Base-by-base conservation (phyloP, 2,113 vertebrate genomes). In the Syngnathus typhle region DNA sequence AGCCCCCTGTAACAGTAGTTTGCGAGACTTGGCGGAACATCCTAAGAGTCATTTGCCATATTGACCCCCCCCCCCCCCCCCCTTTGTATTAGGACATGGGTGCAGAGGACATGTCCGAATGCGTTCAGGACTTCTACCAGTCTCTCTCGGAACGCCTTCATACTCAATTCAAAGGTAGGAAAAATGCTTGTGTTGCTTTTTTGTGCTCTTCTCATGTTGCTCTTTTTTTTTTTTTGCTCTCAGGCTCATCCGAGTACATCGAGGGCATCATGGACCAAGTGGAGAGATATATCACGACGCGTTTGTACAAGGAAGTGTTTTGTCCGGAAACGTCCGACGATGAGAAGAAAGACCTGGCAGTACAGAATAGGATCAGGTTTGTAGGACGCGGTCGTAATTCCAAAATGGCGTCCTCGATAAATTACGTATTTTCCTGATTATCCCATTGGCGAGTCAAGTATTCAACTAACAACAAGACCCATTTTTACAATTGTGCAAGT, bases 271-370 rank as follows among this genome's bases (percentile, higher is more conserved):
- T 96, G 95, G 96, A 98, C 80, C 93, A 97, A 82, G 93, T 98
- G 5, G 97, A 99, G 83, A 95, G 93, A 75, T 97, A 95, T 75
- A 91, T 98, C 69, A 98, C 95, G 94, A 97, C 92, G 37, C 94
- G 94, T 32, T 92, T 98, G 27, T 98, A 98, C 51, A 95, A 98
- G 71, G 91, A 94, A 0, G 94, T 94, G 43, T 98, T 99, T 87
- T 98, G 96, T 82, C 96, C 96, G 16, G 95, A 96, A 76, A 95
- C 93, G 18, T 95, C 95, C 4, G 96, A 99, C 21, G 96, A 99
- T 65, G 95, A 98, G 88, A 95, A 93, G 88, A 99, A 98, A 84
- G 96, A 99, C 64, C 90, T 98, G 63, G 89, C 90, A 64, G 90
- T 95, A 69, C 96, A 98, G 54, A 96, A 93, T 76, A 94, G 97